These are phyloP conservation scores for Passer domesticus DNA, from an alignment of 2,113 vertebrate genomes.

Conservation along the genomic window DNA sequence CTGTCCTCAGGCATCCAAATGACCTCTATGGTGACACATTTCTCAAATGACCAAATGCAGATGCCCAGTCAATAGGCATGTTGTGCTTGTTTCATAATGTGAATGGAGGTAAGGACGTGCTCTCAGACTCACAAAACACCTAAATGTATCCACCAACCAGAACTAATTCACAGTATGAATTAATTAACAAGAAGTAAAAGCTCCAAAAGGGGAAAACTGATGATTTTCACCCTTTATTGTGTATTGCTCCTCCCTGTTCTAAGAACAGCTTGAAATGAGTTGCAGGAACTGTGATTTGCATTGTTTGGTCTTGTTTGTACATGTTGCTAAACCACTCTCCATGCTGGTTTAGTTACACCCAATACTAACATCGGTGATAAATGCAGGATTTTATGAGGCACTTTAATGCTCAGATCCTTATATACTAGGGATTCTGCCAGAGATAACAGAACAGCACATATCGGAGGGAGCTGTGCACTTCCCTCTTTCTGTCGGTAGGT, in stretches of 20 bases:
- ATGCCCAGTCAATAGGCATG: not conserved
- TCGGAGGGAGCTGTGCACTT: not conserved
- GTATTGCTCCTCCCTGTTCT: not conserved
- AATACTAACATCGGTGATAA: not conserved
- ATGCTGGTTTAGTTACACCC: slow-evolving; percentile 34
- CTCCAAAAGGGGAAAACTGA: not conserved
- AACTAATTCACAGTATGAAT: slow-evolving; percentile 24
- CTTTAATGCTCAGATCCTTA: not conserved
- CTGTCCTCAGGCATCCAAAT: not conserved
- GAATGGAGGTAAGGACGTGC: not conserved
- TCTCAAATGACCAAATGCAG: not conserved
- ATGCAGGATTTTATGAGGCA: not conserved
- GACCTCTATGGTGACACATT: not conserved
- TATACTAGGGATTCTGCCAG: not conserved
- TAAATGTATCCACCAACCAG: not conserved
- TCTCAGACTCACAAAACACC: not conserved
- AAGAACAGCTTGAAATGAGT: not conserved
- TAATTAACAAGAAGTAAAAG: not conserved
- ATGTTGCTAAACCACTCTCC: slow-evolving; percentile 17
- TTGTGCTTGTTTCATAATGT: not conserved
- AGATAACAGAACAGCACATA: not conserved
- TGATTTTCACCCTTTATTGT: slow-evolving; percentile 2
- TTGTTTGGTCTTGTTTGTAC: slow-evolving; percentile 32
- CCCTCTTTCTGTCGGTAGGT: not conserved
- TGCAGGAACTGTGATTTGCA: slow-evolving; percentile 41